Evolutionary conservation across 2,113 vertebrate species (phyloP).

Genomic region (Calonectris borealis): DNA sequence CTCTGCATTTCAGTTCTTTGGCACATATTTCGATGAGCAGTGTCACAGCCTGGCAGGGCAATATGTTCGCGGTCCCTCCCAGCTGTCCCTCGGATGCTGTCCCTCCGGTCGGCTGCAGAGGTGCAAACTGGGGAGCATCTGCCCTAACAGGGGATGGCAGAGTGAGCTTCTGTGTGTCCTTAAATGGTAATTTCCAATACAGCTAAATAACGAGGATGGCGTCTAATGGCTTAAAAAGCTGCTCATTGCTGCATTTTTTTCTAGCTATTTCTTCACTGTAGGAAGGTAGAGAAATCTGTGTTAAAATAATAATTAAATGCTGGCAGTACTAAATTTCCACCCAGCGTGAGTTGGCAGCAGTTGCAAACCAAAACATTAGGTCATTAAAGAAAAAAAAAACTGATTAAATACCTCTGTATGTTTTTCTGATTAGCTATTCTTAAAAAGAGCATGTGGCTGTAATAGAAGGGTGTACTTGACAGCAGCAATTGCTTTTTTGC

Average conservation of each 20-base stretch:
- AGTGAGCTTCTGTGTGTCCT: neutral
- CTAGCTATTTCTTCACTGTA: slow-evolving; percentile 71
- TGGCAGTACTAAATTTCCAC: slow-evolving; percentile 77
- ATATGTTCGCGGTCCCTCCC: neutral
- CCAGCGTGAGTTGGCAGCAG: slow-evolving; percentile 73
- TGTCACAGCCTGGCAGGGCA: neutral
- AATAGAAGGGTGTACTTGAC: slow-evolving; percentile 74
- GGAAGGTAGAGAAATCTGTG: slow-evolving; percentile 76
- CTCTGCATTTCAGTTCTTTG: neutral
- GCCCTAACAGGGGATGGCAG: neutral
- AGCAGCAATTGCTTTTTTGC: slow-evolving; percentile 63
- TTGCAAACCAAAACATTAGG: slow-evolving; percentile 75
- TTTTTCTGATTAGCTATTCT: slow-evolving; percentile 74
- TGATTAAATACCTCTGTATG: slow-evolving; percentile 72
- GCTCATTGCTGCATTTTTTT: slow-evolving; percentile 19
- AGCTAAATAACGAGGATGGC: neutral
- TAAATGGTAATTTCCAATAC: slow-evolving; percentile 17
- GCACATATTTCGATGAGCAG: rapidly evolving
- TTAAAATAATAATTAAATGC: slow-evolving; percentile 85
- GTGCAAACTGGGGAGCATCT: neutral
- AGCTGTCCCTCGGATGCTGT: neutral
- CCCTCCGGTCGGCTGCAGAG: neutral
- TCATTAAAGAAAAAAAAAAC: slow-evolving; percentile 65
- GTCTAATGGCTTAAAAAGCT: slow-evolving; percentile 49
- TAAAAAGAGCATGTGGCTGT: slow-evolving; percentile 63